These are phyloP conservation scores for Craniophora ligustri DNA, from an alignment of 2,888 invertebrate species.

Conservation along the genomic window DNA sequence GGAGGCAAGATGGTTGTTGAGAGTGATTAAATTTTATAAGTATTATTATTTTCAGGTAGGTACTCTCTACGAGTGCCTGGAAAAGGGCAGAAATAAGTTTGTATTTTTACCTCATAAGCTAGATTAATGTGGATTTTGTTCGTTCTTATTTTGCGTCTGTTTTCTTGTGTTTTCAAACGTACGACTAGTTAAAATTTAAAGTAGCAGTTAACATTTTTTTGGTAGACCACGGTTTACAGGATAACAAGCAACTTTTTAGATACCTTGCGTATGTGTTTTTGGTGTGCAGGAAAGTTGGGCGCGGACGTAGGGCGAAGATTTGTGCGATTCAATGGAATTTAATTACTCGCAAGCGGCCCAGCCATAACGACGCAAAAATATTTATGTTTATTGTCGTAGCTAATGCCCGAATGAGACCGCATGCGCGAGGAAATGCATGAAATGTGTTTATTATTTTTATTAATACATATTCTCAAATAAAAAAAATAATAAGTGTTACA, in stretches of 20 bases:
- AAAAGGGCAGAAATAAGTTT: slow-evolving; percentile 38
- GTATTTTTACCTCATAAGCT: slow-evolving; percentile 18
- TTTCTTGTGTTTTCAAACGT: slow-evolving; percentile 2
- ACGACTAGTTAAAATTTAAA: slow-evolving; percentile 18
- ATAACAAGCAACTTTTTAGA: slow-evolving; percentile 33
- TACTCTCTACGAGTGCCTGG: slow-evolving; percentile 31
- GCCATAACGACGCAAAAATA: slow-evolving; percentile 86
- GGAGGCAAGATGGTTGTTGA: slow-evolving; percentile 66
- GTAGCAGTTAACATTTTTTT: slow-evolving; percentile 16
- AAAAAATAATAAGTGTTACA: background rate
- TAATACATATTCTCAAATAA: background rate
- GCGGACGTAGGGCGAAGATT: slow-evolving; percentile 78
- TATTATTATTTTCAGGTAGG: slow-evolving; percentile 57
- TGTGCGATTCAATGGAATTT: slow-evolving; percentile 87
- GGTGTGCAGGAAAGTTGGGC: slow-evolving; percentile 59
- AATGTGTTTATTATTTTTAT: slow-evolving; percentile 47
- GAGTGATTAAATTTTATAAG: slow-evolving; percentile 71
- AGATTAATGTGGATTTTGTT: slow-evolving; percentile 8
- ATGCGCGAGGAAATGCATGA: slow-evolving; percentile 56
- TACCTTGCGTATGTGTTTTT: slow-evolving; percentile 47
- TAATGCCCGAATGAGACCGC: slow-evolving; percentile 82
- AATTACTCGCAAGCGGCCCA: slow-evolving; percentile 81
- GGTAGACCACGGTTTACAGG: slow-evolving; percentile 25
- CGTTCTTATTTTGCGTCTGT: background rate
- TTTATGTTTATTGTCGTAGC: slow-evolving; percentile 86